These are phyloP conservation scores for Recurvirostra avosetta DNA, from an alignment of 2,113 vertebrate species.

Conservation along the genomic window DNA sequence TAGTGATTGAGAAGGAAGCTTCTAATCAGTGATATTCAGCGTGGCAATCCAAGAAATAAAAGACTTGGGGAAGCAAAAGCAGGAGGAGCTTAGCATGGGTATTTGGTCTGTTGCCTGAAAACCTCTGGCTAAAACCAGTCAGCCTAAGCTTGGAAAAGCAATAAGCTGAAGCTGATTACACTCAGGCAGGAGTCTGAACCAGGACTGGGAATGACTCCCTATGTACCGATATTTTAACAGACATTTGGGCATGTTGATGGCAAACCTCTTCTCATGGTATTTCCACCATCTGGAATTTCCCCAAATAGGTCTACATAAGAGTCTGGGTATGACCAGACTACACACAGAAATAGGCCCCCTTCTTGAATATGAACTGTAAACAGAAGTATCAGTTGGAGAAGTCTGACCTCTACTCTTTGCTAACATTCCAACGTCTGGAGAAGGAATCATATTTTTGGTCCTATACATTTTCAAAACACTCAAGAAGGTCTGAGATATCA, in stretches of 20 bases:
- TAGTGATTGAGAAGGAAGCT: not conserved
- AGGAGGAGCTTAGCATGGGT: not conserved
- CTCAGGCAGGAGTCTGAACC: not conserved
- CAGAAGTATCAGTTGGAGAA: not conserved
- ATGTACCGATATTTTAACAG: not conserved
- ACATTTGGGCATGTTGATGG: not conserved
- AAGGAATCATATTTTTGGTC: not conserved
- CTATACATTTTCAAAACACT: not conserved
- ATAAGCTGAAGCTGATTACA: not conserved
- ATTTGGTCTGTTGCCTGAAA: not conserved
- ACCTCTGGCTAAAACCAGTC: not conserved
- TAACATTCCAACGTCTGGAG: not conserved
- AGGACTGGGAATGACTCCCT: not conserved
- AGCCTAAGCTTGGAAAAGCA: not conserved
- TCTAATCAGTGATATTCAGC: not conserved
- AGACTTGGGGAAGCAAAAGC: not conserved
- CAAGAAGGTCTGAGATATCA: not conserved
- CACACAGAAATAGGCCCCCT: not conserved
- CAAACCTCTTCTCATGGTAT: not conserved
- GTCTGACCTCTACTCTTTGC: not conserved
- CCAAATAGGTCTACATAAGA: not conserved
- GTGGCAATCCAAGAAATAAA: not conserved
- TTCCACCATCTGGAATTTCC: not conserved
- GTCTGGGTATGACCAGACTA: not conserved
- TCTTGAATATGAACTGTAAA: not conserved